Percentiles rank a stretch among this genome's conserved stretches.
These are phyloP conservation scores for Aphelenchoides fujianensis DNA, from an alignment of 1,140 invertebrate genomes.

Conservation along the genomic window DNA sequence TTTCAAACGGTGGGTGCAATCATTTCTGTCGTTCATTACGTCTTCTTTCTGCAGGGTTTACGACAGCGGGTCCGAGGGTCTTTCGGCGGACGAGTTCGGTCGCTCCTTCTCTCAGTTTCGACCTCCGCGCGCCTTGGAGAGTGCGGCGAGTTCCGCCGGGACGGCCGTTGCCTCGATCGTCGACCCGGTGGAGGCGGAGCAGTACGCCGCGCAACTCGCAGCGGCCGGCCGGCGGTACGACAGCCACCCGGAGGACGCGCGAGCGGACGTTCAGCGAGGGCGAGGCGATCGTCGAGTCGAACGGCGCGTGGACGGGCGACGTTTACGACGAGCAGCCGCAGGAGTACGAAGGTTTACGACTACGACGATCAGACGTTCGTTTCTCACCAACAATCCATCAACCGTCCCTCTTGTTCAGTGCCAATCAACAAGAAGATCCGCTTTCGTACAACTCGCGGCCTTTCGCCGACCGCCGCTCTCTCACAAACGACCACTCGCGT, in stretches of 20 bases:
- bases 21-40: not conserved
- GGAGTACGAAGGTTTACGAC: too few species aligned
- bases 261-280: not conserved
- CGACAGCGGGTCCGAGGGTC: not conserved
- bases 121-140: not conserved
- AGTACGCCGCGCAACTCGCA: conserved; percentile 41
- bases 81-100: not conserved
- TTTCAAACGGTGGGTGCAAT: not conserved
- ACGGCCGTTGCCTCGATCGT: conserved; percentile 5
- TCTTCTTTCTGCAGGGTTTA: conserved; percentile 4
- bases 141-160: not conserved
- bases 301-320: conserved; percentile 4
- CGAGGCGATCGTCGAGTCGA: not conserved
- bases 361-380: too few species aligned
- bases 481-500: not conserved
- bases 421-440: conserved; percentile 28
- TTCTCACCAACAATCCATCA: conserved; percentile 24
- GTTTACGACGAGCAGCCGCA: conserved; percentile 10
- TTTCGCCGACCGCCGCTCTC: not conserved
- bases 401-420: not conserved
- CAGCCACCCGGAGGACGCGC: conserved; percentile 20
- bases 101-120: not conserved
- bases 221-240: conserved; percentile 43
- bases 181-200: conserved; percentile 14
- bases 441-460: conserved; percentile 57